Percentiles rank a stretch among this genome's conserved stretches.
These are phyloP conservation scores for Rostratula benghalensis DNA, from an alignment of 2,113 vertebrate species.

Conservation along the genomic window DNA sequence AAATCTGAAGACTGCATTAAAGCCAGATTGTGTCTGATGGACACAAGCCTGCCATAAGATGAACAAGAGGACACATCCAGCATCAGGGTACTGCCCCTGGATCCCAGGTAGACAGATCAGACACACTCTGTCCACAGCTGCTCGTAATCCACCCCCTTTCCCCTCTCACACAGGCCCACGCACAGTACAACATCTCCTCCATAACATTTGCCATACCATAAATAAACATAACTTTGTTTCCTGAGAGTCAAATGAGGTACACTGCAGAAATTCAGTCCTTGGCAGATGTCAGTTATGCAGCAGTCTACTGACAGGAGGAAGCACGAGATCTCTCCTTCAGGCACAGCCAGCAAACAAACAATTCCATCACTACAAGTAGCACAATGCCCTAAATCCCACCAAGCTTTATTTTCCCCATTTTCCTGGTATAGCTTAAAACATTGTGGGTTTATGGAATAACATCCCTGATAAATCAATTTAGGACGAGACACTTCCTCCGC, in stretches of 20 bases:
- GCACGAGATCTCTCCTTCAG: not conserved
- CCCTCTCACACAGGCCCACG: rapidly evolving
- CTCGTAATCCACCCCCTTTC: rapidly evolving
- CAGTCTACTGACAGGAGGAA: not conserved
- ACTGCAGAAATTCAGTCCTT: not conserved
- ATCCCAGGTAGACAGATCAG: not conserved
- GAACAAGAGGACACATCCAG: not conserved
- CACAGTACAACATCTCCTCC: not conserved
- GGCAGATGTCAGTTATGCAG: not conserved
- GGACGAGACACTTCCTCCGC: not conserved
- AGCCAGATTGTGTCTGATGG: not conserved
- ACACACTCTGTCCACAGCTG: rapidly evolving
- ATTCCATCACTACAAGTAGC: not conserved
- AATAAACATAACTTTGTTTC: not conserved
- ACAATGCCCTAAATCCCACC: not conserved
- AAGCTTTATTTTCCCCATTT: not conserved
- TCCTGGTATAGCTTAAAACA: not conserved
- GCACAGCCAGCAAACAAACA: not conserved
- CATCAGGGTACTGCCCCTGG: not conserved
- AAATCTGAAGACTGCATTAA: not conserved
- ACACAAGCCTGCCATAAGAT: not conserved
- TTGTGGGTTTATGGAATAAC: not conserved
- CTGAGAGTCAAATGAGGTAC: not conserved
- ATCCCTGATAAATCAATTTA: not conserved
- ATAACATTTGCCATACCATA: not conserved